These are phyloP conservation scores for Neotoma lepida DNA, from an alignment of 2,113 vertebrate genomes.

Conservation along the genomic window DNA sequence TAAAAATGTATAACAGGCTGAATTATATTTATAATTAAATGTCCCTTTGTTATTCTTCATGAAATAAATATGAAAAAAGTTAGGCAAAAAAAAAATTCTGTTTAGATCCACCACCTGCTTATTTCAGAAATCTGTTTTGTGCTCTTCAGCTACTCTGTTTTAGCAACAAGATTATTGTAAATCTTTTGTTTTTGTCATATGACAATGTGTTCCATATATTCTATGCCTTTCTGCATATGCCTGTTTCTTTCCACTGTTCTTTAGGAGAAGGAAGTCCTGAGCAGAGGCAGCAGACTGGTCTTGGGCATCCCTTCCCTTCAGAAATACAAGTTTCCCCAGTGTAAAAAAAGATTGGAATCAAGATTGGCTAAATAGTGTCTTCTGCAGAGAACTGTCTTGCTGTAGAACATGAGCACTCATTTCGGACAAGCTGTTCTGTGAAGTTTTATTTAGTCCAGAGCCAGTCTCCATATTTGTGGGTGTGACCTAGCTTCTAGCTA, in stretches of 20 bases:
- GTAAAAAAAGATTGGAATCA: slow-evolving; percentile 38
- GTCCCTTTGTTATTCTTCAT: background rate
- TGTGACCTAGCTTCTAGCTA: slow-evolving; percentile 58
- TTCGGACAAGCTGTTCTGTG: slow-evolving; percentile 64
- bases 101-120: background rate
- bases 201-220: background rate
- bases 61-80: background rate
- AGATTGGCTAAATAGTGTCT: slow-evolving; percentile 68
- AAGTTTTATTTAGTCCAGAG: slow-evolving; percentile 74
- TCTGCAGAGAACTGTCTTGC: slow-evolving; percentile 56
- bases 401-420: slow-evolving; percentile 61
- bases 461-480: slow-evolving; percentile 59
- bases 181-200: background rate
- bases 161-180: background rate
- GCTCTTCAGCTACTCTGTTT: slow-evolving; percentile 47
- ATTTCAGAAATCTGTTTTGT: slow-evolving; percentile 16
- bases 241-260: slow-evolving; percentile 47
- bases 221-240: background rate
- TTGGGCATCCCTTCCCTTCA: slow-evolving; percentile 63
- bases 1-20: background rate
- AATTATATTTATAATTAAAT: background rate
- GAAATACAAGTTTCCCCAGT: slow-evolving; percentile 47
- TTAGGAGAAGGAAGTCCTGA: background rate
- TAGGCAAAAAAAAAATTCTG: background rate
- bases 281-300: slow-evolving; percentile 67